Evolutionary conservation across 2,797 vertebrate genomes (phyloP).

Genomic region (Chelidonichthys spinosus): DNA sequence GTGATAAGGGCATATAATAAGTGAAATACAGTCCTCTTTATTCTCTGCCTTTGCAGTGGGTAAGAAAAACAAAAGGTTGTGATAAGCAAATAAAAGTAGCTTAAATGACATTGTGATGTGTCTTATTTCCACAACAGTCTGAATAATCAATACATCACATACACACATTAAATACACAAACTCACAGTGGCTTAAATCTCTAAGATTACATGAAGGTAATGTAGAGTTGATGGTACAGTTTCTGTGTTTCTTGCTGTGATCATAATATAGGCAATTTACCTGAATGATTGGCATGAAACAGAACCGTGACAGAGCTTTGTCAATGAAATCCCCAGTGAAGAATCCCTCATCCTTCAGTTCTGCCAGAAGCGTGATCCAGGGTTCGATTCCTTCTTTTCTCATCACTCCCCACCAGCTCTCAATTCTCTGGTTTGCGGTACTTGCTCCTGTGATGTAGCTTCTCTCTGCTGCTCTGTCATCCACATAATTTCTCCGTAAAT

Average conservation of each 20-base stretch:
- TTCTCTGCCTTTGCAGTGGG: background rate
- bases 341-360: constrained; percentile 11
- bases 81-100: background rate
- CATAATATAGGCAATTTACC: background rate
- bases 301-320: constrained; percentile 5
- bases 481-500: background rate
- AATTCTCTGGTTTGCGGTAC: background rate
- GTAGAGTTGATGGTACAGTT: background rate
- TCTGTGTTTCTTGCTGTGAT: background rate
- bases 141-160: background rate
- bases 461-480: constrained; percentile 8
- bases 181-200: background rate
- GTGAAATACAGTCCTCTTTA: background rate
- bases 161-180: background rate
- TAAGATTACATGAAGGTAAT: constrained; percentile 1
- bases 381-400: constrained; percentile 14
- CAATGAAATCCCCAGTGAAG: background rate
- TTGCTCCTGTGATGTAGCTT: constrained; percentile 11
- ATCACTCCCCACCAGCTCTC: constrained; percentile 16
- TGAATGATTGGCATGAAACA: background rate
- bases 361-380: background rate
- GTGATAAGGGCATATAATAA: no score
- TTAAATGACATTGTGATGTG: background rate
- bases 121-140: background rate
- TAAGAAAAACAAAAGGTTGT: background rate